A percentile compares a stretch with the other conserved stretches of the same genome.
Conservation (phyloP, 2,888 invertebrate genomes). For the Lasioglossum lativentre region DNA sequence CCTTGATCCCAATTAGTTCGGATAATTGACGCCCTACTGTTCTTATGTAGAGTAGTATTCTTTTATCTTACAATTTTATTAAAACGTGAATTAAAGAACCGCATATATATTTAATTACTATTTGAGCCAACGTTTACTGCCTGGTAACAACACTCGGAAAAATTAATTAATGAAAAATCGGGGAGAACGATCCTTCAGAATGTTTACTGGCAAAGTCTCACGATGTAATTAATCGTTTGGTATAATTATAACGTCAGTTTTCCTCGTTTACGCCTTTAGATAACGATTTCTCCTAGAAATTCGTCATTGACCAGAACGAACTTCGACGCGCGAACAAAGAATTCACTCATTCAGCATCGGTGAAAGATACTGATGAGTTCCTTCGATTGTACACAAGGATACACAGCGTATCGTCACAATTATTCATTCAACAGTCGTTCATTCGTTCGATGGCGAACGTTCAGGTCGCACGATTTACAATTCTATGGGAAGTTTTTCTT, state of each 20-base stretch:
- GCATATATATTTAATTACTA: neutral
- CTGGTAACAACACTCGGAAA: neutral
- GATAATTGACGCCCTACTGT: too few species aligned
- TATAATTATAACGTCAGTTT: slow-evolving; percentile 21
- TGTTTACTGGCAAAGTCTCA: slow-evolving; percentile 10
- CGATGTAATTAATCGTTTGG: slow-evolving; percentile 33
- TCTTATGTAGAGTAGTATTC: too few species aligned
- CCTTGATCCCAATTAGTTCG: too few species aligned
- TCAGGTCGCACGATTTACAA: slow-evolving; percentile 4
- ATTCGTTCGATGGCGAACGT: slow-evolving; percentile 3
- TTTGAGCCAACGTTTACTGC: neutral
- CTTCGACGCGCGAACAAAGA: slow-evolving; percentile 57
- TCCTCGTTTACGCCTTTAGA: neutral
- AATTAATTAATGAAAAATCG: slow-evolving; percentile 12
- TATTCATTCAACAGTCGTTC: slow-evolving; percentile 58
- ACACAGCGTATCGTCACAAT: slow-evolving; percentile 50
- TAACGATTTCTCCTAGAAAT: slow-evolving; percentile 54
- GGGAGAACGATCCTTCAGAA: neutral
- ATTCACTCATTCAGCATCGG: slow-evolving; percentile 61
- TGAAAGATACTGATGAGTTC: slow-evolving; percentile 39
- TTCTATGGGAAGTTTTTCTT: neutral
- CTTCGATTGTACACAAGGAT: slow-evolving; percentile 48
- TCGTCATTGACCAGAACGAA: slow-evolving; percentile 59
- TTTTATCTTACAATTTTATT: neutral
- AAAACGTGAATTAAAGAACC: neutral